These are phyloP conservation scores for Eledona agricola DNA, from an alignment of 2,888 invertebrate genomes.

Conservation along the genomic window DNA sequence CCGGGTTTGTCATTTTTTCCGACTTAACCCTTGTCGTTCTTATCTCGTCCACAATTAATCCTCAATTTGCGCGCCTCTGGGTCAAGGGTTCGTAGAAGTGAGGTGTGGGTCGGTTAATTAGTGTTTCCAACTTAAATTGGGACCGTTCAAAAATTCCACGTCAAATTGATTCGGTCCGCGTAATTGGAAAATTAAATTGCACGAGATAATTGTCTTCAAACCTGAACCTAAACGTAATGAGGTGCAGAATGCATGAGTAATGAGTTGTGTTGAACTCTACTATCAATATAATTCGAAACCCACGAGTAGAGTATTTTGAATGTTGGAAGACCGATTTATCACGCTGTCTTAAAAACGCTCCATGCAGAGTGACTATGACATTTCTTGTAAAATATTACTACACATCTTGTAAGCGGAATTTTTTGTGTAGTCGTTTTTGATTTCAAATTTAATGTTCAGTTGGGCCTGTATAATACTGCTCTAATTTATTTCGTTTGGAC, in stretches of 20 bases:
- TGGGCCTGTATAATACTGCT: too few relatives aligned
- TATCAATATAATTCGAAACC: too few relatives aligned
- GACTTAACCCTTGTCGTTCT: not conserved
- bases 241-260: too few relatives aligned
- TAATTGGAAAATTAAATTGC: conserved; percentile 6
- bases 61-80: conserved; percentile 4
- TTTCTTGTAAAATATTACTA: conserved; percentile 7
- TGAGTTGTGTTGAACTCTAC: too few relatives aligned
- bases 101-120: not conserved
- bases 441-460: too few relatives aligned
- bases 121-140: too few relatives aligned
- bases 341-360: conserved; percentile 12
- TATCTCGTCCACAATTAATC: conserved; percentile 3
- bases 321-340: conserved; percentile 7
- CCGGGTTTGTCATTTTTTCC: too few relatives aligned
- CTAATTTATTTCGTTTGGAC: too few relatives aligned
- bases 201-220: not conserved
- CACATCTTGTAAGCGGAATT: conserved; percentile 15
- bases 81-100: conserved; percentile 1
- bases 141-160: too few relatives aligned
- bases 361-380: conserved; percentile 19
- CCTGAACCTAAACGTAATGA: not conserved
- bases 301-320: too few relatives aligned
- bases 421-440: too few relatives aligned
- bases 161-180: too few relatives aligned